These are phyloP conservation scores for Campoplex nolae DNA, from an alignment of 2,888 invertebrate species.

Conservation along the genomic window DNA sequence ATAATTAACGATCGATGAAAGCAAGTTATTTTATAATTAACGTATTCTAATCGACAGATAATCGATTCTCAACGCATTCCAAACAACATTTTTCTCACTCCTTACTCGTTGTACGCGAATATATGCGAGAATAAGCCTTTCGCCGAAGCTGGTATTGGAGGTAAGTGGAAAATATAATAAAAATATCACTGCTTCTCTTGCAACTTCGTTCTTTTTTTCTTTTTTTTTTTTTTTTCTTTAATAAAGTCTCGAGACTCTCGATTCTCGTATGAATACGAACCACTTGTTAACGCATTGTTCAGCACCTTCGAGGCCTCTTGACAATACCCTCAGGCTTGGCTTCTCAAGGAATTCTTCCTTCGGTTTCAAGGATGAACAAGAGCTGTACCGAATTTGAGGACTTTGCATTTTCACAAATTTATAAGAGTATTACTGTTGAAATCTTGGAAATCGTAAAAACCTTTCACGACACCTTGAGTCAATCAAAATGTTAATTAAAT, in stretches of 20 bases:
- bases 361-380: constrained; percentile 52
- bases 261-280: constrained; percentile 21
- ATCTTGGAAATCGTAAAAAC: not conserved
- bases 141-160: constrained; percentile 61
- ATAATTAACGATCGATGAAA: not conserved
- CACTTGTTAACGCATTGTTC: constrained; percentile 51
- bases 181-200: constrained; percentile 9
- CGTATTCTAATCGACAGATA: constrained; percentile 32
- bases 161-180: constrained; percentile 45
- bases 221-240: not conserved
- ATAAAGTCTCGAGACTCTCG: constrained; percentile 23
- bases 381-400: constrained; percentile 50
- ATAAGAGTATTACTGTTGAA: not conserved
- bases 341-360: constrained; percentile 46
- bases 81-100: constrained; percentile 42
- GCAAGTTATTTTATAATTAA: not conserved
- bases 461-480: constrained; percentile 2
- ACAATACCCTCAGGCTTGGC: constrained; percentile 42
- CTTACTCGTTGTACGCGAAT: constrained; percentile 57
- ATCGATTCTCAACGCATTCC: constrained; percentile 11
- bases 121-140: constrained; percentile 53
- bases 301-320: constrained; percentile 61
- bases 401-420: constrained; percentile 7
- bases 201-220: not conserved
- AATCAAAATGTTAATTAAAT: constrained; percentile 17